Base-by-base conservation (phyloP, 2,888 invertebrate genomes). In the Ctenicera cuprea region DNA sequence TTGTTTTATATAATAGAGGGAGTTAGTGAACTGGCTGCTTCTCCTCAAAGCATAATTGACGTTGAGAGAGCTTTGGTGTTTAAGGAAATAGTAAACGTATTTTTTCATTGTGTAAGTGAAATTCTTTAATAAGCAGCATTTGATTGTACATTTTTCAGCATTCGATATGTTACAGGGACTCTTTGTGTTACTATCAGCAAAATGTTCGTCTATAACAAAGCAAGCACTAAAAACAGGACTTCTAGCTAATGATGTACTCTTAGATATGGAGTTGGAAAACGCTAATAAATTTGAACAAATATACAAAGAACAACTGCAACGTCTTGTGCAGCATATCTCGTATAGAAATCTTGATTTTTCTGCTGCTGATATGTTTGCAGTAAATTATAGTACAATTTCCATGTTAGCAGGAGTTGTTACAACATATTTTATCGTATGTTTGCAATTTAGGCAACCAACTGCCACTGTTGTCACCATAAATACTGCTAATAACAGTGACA, bases 351-450 rank as follows among this genome's bases (percentile, higher is more conserved):
- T 16, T 16, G 14, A 48, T 7, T 48, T 48, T 48, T 18, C 18
- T 20, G 48, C 48, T 9, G 48, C 18, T 7, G 48, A 16, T 18
- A 48, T 48, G 9, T 48, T 48, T 48, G 8, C 7, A 48, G 48
- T 48, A 3, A 16, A 48, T 48, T 48, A 18, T 11, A 20, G 14
- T 3, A 16, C 14, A 11, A 48, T 20, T 48, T 48, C 48, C 20
- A 48, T 22, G 12, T 7, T 22, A 11, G 20, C 22, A 3, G 50
- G 50, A 12, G 50, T 20, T 26, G 50, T 50, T 26, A 50, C 50
- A 1, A 50, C 50, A 22, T 50, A 50, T n/a, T 50, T 50, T 22
- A 50, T 50, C 12, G 50, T 50, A 26, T 50, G 18, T 22, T 5
- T 50, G 9, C 50, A 50, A 22, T 50, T 50, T 50, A 22, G 20